Percentiles rank a stretch among this genome's conserved stretches.
These are phyloP conservation scores for Ceratotherium simum DNA, from an alignment of 2,113 vertebrate genomes.

Conservation along the genomic window DNA sequence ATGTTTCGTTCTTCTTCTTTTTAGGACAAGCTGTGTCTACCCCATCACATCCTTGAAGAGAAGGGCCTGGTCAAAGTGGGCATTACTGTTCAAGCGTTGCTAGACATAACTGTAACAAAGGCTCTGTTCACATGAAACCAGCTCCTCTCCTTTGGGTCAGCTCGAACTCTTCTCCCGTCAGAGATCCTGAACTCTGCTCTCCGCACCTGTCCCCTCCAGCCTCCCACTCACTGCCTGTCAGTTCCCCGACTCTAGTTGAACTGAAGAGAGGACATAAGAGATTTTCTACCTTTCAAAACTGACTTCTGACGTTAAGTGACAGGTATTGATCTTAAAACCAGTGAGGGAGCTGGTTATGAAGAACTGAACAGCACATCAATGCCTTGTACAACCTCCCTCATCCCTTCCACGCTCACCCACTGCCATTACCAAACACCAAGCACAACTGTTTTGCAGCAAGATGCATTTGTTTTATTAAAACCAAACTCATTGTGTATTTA, in stretches of 20 bases:
- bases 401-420: conserved; percentile 80
- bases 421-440: conserved; percentile 81
- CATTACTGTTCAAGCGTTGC: conserved; percentile 93
- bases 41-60: conserved; percentile 98
- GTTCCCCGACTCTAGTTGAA: conserved; percentile 52
- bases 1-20: conserved; percentile 80
- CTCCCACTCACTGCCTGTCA: conserved; percentile 69
- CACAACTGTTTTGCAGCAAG: conserved; percentile 80
- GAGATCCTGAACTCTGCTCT: conserved; percentile 56
- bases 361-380: not conserved
- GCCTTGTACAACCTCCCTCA: conserved; percentile 74
- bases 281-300: not conserved
- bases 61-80: conserved; percentile 96
- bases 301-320: not conserved
- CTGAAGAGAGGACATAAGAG: conserved; percentile 28
- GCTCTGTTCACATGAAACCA: conserved; percentile 90
- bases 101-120: conserved; percentile 90
- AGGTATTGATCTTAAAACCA: not conserved
- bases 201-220: conserved; percentile 53
- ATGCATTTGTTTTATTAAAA: conserved; percentile 71
- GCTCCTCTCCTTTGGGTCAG: conserved; percentile 61
- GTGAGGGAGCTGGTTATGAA: conserved; percentile 55
- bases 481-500: conserved; percentile 69
- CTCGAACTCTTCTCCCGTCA: conserved; percentile 39
- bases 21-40: conserved; percentile 97